Percentiles rank a stretch among this genome's conserved stretches.
Evolutionary conservation across 64 coral and sea anemone genomes (phyloP).

Genomic region (Platygyra sinensis): DNA sequence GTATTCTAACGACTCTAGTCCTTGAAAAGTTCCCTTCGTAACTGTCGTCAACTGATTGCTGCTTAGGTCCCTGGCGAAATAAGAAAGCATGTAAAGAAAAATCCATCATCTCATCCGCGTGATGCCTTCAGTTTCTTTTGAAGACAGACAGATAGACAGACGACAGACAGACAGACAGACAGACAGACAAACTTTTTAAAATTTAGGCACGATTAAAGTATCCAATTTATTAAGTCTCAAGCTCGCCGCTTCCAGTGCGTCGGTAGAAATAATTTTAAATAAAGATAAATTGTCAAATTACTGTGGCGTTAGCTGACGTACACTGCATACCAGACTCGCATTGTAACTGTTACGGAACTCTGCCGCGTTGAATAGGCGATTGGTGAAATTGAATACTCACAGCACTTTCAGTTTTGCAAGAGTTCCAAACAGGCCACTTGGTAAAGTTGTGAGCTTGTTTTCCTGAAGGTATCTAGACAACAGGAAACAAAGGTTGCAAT

Average conservation of each 20-base stretch:
- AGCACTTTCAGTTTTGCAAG: background rate
- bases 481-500: background rate
- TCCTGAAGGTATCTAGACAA: background rate
- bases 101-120: background rate
- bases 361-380: no score
- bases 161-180: no score
- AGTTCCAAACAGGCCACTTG: background rate
- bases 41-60: background rate
- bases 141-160: no score
- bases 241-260: no score
- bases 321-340: no score
- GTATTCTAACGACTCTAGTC: background rate
- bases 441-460: background rate
- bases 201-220: no score
- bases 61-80: background rate
- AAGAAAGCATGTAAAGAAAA: background rate
- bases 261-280: no score
- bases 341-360: no score
- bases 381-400: background rate
- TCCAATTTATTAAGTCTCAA: no score
- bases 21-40: background rate
- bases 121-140: background rate
- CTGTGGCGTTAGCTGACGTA: no score
- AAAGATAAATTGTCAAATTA: no score
- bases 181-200: no score